Evolutionary conservation across 1,140 invertebrate species (phyloP), one percentile per base, ranked within the genome.

Genomic region (Trachymyrmex septentrionalis): DNA sequence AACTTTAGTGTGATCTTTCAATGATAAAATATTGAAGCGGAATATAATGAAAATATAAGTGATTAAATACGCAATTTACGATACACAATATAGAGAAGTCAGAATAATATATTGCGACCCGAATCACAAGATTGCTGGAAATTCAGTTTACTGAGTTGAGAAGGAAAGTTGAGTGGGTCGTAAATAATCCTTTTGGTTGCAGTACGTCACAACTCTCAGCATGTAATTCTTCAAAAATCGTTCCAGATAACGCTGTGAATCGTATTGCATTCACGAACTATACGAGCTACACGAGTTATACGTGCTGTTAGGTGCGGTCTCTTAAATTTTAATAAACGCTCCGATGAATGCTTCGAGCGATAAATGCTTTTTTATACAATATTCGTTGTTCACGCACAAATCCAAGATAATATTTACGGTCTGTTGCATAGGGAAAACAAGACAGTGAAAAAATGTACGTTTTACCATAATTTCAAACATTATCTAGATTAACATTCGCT

Each of bases 111-210:
- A 48, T 72, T 44, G 48, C 66, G 53, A 82, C 16, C 78, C 48
- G 34, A 72, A 82, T 82, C 24, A 71, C 50, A 44, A 59, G 78
- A 59, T 30, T 59, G 19, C 16, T 59, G 50, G 10, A 27, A 71
- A 72, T 53, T 48, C 66, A n/a, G 50, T 71, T 82, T 59, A 72
- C 66, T 67, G 44, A 44, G 30, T 71, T 34, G 50, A 71, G 9
- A 53, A 38, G n/a, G 16, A 80, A 81, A 71, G 50, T n/a, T n/a
- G n/a, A n/a, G 21, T 44, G n/a, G 21, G 19, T 72, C 78, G 12
- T 82, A 82, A 82, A 82, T 82, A 82, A 82, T 82, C 21, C 16
- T n/a, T 57, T 16, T 14, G 34, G 16, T 38, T 44, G 48, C 78
- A 30, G 71, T 81, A 71, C 16, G 30, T 81, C 64, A 55, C n/a